A percentile compares a stretch with the other conserved stretches of the same genome.
Evolutionary conservation across 2,888 invertebrate genomes (phyloP).

Genomic region (Scelioninae gen. 2): DNA sequence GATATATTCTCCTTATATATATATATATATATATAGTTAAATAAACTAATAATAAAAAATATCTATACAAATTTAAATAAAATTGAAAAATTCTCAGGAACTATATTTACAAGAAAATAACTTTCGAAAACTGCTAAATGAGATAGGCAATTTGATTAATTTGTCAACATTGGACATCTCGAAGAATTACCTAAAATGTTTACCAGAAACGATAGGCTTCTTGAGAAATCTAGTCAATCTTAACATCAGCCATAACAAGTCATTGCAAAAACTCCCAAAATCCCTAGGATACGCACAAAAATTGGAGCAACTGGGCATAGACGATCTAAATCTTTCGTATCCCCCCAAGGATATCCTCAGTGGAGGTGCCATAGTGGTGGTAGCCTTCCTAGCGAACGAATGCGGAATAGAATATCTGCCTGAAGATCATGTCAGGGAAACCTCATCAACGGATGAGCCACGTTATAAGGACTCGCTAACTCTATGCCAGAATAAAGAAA

Average conservation of each 20-base stretch:
- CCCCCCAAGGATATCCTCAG: constrained; percentile 80
- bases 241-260: constrained; percentile 79
- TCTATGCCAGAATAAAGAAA: constrained; percentile 66
- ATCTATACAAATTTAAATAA: not conserved
- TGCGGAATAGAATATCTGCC: constrained; percentile 77
- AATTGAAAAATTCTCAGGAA: constrained; percentile 76
- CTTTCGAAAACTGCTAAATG: constrained; percentile 82
- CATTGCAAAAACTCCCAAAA: constrained; percentile 79
- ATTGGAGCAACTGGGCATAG: constrained; percentile 80
- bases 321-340: constrained; percentile 80
- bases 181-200: constrained; percentile 80
- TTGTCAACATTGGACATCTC: constrained; percentile 84
- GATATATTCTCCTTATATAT: not conserved
- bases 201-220: constrained; percentile 81
- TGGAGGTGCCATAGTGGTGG: constrained; percentile 80
- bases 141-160: constrained; percentile 80
- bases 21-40: not conserved
- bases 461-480: constrained; percentile 62
- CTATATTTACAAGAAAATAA: constrained; percentile 85
- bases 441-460: constrained; percentile 65
- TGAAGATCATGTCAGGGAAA: constrained; percentile 69
- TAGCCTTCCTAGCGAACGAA: constrained; percentile 72
- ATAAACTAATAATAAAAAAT: no score
- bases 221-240: constrained; percentile 80
- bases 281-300: constrained; percentile 81